Evolutionary conservation across 2,797 vertebrate species (phyloP).

Genomic region (Gymnopithys bicolor): DNA sequence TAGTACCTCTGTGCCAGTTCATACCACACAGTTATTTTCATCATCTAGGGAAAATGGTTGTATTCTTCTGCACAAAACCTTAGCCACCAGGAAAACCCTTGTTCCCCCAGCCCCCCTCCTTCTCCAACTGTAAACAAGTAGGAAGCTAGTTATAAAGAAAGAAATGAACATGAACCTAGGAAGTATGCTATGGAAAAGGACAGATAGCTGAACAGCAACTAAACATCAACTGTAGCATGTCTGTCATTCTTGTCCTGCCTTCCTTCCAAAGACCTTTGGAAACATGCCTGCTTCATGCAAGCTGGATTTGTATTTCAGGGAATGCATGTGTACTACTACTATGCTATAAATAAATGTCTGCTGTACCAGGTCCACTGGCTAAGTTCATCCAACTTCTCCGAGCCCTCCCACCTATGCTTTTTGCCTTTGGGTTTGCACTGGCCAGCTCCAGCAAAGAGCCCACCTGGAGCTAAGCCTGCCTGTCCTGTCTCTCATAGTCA

Average conservation of each 20-base stretch:
- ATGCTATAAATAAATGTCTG: neutral
- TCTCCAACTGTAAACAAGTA: neutral
- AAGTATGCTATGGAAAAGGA: neutral
- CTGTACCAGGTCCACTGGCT: neutral
- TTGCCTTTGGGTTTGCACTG: neutral
- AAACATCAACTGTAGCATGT: neutral
- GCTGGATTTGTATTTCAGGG: constrained; percentile 20
- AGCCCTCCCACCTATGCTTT: neutral
- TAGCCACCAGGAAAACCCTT: neutral
- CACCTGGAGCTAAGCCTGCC: neutral
- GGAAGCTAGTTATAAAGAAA: neutral
- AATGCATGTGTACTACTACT: neutral
- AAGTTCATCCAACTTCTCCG: neutral
- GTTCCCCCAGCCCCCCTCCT: neutral
- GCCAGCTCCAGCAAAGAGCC: neutral
- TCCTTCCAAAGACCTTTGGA: constrained; percentile 12
- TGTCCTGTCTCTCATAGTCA: neutral
- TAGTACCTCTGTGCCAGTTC: neutral
- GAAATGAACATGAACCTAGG: neutral
- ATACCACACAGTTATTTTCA: fast-evolving
- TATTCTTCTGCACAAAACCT: neutral
- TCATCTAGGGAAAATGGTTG: neutral
- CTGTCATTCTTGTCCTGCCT: neutral
- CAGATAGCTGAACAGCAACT: neutral
- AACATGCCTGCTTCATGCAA: neutral